A percentile compares a stretch with the other conserved stretches of the same genome.
Conservation (phyloP, 1,140 invertebrate species). For the Goniozus legneri region DNA sequence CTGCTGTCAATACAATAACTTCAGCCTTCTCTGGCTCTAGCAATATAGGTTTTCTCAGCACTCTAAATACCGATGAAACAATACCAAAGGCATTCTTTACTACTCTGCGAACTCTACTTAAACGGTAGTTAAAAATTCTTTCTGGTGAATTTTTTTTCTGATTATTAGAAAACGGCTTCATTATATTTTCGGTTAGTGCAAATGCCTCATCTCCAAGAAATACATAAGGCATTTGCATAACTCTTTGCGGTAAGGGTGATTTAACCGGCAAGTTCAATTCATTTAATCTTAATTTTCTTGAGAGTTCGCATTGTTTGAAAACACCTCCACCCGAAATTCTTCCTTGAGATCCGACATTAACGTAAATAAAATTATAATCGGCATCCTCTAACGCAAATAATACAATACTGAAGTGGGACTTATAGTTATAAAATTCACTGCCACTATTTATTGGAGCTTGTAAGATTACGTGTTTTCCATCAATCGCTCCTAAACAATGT, state of each 20-base stretch:
- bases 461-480: conserved; percentile 7
- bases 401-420: conserved; percentile 12
- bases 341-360: conserved; percentile 2
- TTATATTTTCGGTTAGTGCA: conserved; percentile 13
- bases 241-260: conserved; percentile 16
- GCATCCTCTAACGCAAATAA: conserved; percentile 11
- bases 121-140: conserved; percentile 18
- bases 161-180: conserved; percentile 24
- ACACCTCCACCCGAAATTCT: not conserved
- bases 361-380: conserved; percentile 10
- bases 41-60: conserved; percentile 40
- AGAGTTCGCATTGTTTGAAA: not conserved
- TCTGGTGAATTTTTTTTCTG: not conserved
- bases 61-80: conserved; percentile 40
- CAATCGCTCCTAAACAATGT: conserved; percentile 11
- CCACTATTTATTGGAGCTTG: conserved; percentile 9
- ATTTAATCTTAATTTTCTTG: not conserved
- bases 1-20: conserved; percentile 25
- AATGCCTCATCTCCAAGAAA: conserved; percentile 32
- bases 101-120: conserved; percentile 35
- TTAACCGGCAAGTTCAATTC: conserved; percentile 11
- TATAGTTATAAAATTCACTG: conserved; percentile 7
- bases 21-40: conserved; percentile 30
- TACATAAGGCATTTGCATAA: conserved; percentile 16
- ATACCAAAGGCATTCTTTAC: conserved; percentile 57